These are phyloP conservation scores for Cinclus mexicanus DNA, from an alignment of 2,113 vertebrate species.

Conservation along the genomic window DNA sequence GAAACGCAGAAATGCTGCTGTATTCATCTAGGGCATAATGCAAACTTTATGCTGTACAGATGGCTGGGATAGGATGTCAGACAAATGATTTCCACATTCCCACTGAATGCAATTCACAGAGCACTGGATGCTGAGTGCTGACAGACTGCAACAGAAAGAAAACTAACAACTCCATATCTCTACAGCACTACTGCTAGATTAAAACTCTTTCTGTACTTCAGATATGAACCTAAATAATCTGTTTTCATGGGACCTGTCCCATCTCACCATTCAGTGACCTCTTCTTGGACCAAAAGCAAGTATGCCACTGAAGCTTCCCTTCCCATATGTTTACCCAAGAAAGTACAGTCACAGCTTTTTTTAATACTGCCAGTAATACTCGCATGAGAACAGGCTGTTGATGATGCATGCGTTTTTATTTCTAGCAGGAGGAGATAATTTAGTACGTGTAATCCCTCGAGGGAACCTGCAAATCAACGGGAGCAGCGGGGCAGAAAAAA, in stretches of 20 bases:
- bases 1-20: background rate
- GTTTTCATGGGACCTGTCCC: background rate
- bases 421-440: background rate
- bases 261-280: background rate
- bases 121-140: background rate
- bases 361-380: background rate
- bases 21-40: background rate
- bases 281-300: background rate
- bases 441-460: background rate
- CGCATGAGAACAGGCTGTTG: background rate
- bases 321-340: background rate
- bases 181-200: background rate
- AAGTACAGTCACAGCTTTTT: background rate
- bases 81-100: background rate
- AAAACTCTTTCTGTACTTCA: background rate
- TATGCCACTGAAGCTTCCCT: background rate
- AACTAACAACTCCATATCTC: background rate
- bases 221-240: background rate
- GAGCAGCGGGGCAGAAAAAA: background rate
- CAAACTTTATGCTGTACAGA: background rate
- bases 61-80: background rate
- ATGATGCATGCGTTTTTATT: background rate
- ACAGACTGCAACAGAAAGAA: background rate
- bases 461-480: background rate
- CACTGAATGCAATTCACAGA: background rate